Conservation (phyloP, 2,113 vertebrate genomes). For the Cynopterus brachyotis region DNA sequence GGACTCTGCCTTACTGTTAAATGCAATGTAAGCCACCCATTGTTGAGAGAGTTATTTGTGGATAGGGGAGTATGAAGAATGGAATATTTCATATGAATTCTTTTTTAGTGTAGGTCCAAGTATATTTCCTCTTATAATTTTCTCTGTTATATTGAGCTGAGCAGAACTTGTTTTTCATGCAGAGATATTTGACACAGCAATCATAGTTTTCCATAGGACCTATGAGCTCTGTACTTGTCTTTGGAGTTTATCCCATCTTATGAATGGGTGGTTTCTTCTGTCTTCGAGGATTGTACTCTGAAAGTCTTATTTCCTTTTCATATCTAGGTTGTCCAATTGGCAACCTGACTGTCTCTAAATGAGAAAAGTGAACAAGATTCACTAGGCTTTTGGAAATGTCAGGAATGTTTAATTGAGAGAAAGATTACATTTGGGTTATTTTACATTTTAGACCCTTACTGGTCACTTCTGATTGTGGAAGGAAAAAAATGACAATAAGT, state of each 20-base stretch:
- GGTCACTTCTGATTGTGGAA: background rate
- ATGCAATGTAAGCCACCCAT: background rate
- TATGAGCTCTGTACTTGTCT: background rate
- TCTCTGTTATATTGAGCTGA: background rate
- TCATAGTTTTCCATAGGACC: background rate
- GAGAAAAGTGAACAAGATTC: background rate
- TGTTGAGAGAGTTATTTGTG: background rate
- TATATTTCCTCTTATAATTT: background rate
- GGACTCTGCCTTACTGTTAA: background rate
- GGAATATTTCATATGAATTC: background rate
- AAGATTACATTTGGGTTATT: slow-evolving; percentile 20
- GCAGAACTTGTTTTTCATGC: background rate
- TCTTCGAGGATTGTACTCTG: background rate
- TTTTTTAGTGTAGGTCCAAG: background rate
- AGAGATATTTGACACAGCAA: background rate
- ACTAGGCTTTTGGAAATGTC: slow-evolving; percentile 6
- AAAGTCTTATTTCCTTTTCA: background rate
- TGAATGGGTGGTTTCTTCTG: slow-evolving; percentile 5
- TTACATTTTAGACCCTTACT: background rate
- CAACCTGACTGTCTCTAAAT: background rate
- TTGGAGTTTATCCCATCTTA: background rate
- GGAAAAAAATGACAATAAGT: background rate
- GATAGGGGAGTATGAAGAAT: background rate
- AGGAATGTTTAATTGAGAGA: slow-evolving; percentile 24
- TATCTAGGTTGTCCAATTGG: background rate